Conservation (phyloP, 2,797 vertebrate species). For the Jordanella pulchra region DNA sequence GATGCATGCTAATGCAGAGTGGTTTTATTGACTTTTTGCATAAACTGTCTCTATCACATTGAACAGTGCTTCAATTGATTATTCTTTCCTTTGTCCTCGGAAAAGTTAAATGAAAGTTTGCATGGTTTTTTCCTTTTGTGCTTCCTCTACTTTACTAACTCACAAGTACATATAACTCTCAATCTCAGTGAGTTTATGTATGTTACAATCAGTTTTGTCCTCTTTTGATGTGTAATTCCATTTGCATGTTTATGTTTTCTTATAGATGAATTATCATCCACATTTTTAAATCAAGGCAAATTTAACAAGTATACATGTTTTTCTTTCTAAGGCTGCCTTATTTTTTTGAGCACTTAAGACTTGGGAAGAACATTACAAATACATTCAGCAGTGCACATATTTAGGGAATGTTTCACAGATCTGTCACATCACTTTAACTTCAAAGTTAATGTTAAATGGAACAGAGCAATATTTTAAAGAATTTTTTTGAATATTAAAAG, state of each 20-base stretch:
- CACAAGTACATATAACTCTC: constrained; percentile 73
- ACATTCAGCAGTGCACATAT: not conserved
- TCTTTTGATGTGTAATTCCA: constrained; percentile 56
- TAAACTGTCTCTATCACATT: constrained; percentile 72
- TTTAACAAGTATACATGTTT: constrained; percentile 10
- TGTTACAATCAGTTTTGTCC: constrained; percentile 47
- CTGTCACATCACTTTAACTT: not conserved
- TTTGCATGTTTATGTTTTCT: constrained; percentile 57
- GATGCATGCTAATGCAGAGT: constrained; percentile 88
- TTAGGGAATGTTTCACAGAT: constrained; percentile 12
- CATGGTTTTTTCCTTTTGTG: constrained; percentile 57
- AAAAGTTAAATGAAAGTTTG: constrained; percentile 60
- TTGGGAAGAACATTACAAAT: not conserved
- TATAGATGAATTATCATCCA: constrained; percentile 11
- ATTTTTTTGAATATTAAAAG: constrained; percentile 7
- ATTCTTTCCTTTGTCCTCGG: constrained; percentile 52
- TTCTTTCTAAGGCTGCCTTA: constrained; percentile 27
- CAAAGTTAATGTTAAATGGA: not conserved
- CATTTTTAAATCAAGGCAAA: constrained; percentile 12
- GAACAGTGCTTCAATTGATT: constrained; percentile 50
- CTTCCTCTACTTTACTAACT: constrained; percentile 42
- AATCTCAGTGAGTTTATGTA: constrained; percentile 65
- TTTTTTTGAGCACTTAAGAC: not conserved
- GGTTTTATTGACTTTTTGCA: constrained; percentile 73
- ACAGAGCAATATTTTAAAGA: not conserved